Percentiles rank a stretch among this genome's conserved stretches.
These are phyloP conservation scores for Cyprinella venusta DNA, from an alignment of 2,797 vertebrate species.

Conservation along the genomic window DNA sequence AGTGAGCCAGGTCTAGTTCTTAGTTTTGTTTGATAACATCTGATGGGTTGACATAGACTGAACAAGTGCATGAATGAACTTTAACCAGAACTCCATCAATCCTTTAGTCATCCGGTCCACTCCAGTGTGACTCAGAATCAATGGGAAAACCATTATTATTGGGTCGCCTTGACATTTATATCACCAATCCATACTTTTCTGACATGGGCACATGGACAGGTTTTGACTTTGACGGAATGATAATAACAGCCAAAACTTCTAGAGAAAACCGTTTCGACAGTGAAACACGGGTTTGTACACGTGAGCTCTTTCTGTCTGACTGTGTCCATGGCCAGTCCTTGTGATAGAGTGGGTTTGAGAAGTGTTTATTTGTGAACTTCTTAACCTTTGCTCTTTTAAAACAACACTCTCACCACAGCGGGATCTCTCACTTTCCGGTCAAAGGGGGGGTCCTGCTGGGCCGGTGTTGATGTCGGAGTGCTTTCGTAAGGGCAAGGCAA, in stretches of 20 bases:
- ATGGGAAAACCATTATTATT: constrained; percentile 25
- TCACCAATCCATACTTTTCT: constrained; percentile 2
- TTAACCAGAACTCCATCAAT: constrained; percentile 54
- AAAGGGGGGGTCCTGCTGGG: constrained; percentile 32
- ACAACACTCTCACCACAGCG: constrained; percentile 22
- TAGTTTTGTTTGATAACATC: constrained; percentile 72
- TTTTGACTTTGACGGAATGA: constrained; percentile 28
- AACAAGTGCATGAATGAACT: constrained; percentile 57
- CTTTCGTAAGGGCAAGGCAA: constrained; percentile 72
- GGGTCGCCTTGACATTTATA: constrained; percentile 35
- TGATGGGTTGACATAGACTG: constrained; percentile 71
- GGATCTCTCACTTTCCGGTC: constrained; percentile 48
- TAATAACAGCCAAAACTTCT: neutral
- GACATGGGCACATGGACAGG: neutral
- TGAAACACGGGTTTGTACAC: neutral
- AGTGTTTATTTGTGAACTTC: constrained; percentile 72
- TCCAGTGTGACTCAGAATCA: constrained; percentile 33
- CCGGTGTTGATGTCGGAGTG: constrained; percentile 48
- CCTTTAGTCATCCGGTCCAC: constrained; percentile 22
- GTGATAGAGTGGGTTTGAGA: constrained; percentile 62
- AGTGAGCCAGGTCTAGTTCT: constrained; percentile 64
- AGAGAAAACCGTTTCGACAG: neutral
- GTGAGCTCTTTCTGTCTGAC: neutral
- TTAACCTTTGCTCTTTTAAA: constrained; percentile 47
- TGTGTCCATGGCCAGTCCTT: constrained; percentile 12